Percentiles rank a stretch among this genome's conserved stretches.
These are phyloP conservation scores for Platichthys flesus DNA, from an alignment of 2,113 vertebrate species.

Conservation along the genomic window DNA sequence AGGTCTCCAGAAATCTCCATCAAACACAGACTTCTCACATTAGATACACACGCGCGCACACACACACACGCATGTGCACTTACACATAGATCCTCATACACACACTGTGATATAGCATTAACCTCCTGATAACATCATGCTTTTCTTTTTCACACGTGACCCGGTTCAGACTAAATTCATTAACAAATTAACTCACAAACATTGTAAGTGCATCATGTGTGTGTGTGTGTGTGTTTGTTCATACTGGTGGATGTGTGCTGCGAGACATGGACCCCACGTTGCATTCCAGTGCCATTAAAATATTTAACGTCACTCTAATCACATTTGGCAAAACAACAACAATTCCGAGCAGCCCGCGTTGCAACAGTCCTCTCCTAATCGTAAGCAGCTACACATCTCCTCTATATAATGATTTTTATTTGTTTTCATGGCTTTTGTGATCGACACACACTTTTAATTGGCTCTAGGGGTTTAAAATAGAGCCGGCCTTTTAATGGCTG, in stretches of 20 bases:
- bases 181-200: background rate
- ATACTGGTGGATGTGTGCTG: background rate
- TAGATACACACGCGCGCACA: constrained; percentile 52
- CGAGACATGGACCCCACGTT: constrained; percentile 34
- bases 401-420: constrained; percentile 69
- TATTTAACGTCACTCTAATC: constrained; percentile 63
- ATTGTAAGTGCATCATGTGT: constrained; percentile 22
- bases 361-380: constrained; percentile 38
- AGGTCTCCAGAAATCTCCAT: constrained; percentile 81
- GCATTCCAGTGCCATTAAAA: constrained; percentile 66
- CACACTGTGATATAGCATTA: constrained; percentile 5
- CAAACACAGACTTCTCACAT: constrained; percentile 74
- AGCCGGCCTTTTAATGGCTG: constrained; percentile 60
- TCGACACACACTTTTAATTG: constrained; percentile 71
- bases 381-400: constrained; percentile 63
- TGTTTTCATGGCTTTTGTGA: constrained; percentile 73
- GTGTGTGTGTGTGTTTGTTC: constrained; percentile 16
- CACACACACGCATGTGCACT: constrained; percentile 33
- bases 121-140: constrained; percentile 29
- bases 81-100: constrained; percentile 28
- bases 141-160: constrained; percentile 24
- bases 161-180: constrained; percentile 14
- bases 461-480: constrained; percentile 68
- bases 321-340: constrained; percentile 42
- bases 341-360: constrained; percentile 50